phyloP scores from a whole-genome alignment of 2,113 vertebrate genomes.

The Phasianus colchicus region DNA sequence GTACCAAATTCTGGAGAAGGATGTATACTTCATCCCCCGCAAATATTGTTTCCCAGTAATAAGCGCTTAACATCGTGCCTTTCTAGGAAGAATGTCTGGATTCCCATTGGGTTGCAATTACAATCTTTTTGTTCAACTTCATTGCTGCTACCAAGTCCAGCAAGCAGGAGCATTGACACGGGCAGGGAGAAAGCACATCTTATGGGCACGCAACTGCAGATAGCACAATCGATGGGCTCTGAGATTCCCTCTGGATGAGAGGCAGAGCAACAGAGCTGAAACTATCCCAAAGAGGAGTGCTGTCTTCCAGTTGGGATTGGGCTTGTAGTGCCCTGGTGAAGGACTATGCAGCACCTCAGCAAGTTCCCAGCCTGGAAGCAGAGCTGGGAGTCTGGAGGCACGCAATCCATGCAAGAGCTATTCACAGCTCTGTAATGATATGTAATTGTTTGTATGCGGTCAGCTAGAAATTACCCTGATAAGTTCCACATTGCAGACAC shows the following conservation, averaged over 20 bases:
- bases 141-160: background rate
- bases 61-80: background rate
- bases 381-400: background rate
- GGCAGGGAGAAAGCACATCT: background rate
- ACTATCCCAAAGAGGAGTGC: background rate
- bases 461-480: constrained; percentile 36
- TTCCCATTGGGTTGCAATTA: background rate
- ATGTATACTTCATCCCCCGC: background rate
- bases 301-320: rapidly evolving
- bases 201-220: background rate
- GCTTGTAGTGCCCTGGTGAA: background rate
- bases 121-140: background rate
- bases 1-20: constrained; percentile 31
- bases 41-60: constrained; percentile 8
- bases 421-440: constrained; percentile 37
- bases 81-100: background rate
- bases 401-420: background rate
- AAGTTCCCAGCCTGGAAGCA: background rate
- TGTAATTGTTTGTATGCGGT: constrained; percentile 47
- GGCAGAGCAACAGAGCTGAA: background rate
- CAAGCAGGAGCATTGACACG: background rate
- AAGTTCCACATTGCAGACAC: constrained; percentile 43
- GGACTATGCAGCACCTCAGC: background rate
- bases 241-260: constrained; percentile 21
- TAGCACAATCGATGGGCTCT: background rate